Conservation (phyloP, 1,140 invertebrate species). For the Triops cancriformis region DNA sequence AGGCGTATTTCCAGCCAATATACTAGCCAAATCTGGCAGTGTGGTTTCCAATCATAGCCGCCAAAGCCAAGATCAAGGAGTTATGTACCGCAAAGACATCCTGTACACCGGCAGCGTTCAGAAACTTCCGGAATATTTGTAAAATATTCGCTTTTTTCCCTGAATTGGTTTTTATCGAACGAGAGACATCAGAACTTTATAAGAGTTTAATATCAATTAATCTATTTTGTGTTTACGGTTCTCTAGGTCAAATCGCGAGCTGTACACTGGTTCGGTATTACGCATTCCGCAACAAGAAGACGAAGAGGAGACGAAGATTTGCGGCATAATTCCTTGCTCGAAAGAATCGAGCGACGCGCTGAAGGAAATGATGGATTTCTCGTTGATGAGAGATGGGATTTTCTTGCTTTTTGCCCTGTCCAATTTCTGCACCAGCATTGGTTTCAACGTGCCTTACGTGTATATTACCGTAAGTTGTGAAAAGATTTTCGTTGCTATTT, state of each 20-base stretch:
- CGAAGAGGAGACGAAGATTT: slow-evolving; percentile 30
- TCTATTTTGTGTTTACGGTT: not conserved
- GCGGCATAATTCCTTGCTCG: slow-evolving; percentile 38
- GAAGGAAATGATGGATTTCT: slow-evolving; percentile 73
- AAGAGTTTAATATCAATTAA: too few relatives aligned
- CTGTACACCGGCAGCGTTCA: slow-evolving; percentile 74
- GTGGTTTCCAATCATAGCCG: slow-evolving; percentile 8
- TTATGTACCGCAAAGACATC: slow-evolving; percentile 76
- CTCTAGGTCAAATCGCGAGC: slow-evolving; percentile 29
- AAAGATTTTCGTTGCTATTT: not conserved
- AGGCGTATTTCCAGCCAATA: slow-evolving; percentile 28
- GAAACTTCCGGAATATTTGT: slow-evolving; percentile 49
- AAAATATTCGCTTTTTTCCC: slow-evolving; percentile 22
- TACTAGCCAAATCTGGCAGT: slow-evolving; percentile 10
- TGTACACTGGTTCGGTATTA: slow-evolving; percentile 31
- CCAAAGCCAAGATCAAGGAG: slow-evolving; percentile 43
- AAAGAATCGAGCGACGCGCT: slow-evolving; percentile 53
- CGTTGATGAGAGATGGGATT: slow-evolving; percentile 69
- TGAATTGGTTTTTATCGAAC: too few relatives aligned
- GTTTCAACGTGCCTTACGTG: slow-evolving; percentile 91
- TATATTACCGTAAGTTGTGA: slow-evolving; percentile 54
- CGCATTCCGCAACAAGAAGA: slow-evolving; percentile 29
- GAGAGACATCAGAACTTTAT: too few relatives aligned
- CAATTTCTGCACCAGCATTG: slow-evolving; percentile 92
- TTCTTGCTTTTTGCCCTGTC: slow-evolving; percentile 86